phyloP scores from a whole-genome alignment of 2,797 vertebrate species.

The Acanthurus leucopareius region DNA sequence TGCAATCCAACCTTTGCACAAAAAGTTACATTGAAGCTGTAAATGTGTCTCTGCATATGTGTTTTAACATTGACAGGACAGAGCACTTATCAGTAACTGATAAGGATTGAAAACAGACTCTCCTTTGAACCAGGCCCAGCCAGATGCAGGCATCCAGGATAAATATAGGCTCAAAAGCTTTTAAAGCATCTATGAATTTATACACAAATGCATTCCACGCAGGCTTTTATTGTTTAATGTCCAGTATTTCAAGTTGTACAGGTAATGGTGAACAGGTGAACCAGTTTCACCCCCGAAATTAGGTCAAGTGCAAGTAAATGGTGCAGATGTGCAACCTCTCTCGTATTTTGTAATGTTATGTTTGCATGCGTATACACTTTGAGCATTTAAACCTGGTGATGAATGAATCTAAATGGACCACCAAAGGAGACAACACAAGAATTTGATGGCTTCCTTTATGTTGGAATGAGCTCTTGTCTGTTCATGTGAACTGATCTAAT shows the following conservation, averaged over 20 bases:
- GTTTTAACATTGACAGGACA: neutral
- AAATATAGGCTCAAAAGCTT: neutral
- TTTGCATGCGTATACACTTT: neutral
- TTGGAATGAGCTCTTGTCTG: neutral
- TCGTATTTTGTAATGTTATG: neutral
- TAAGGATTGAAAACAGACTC: constrained; percentile 6
- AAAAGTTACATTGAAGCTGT: neutral
- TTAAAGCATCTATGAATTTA: neutral
- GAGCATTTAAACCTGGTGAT: neutral
- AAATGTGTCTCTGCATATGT: neutral
- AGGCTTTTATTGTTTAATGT: neutral
- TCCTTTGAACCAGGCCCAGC: neutral
- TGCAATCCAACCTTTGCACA: neutral
- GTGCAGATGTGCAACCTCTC: neutral
- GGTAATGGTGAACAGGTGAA: neutral
- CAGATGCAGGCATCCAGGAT: neutral
- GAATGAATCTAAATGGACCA: neutral
- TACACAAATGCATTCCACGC: neutral
- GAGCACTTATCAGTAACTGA: neutral
- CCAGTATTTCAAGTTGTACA: neutral
- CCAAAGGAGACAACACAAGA: neutral
- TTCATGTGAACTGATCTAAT: constrained; percentile 9
- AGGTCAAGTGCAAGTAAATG: neutral
- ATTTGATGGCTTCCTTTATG: neutral
- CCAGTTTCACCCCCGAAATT: neutral